A percentile compares a stretch with the other conserved stretches of the same genome.
Conservation (phyloP, 37 sponge, comb jelly and placozoan species). For the Geodia barretti region DNA sequence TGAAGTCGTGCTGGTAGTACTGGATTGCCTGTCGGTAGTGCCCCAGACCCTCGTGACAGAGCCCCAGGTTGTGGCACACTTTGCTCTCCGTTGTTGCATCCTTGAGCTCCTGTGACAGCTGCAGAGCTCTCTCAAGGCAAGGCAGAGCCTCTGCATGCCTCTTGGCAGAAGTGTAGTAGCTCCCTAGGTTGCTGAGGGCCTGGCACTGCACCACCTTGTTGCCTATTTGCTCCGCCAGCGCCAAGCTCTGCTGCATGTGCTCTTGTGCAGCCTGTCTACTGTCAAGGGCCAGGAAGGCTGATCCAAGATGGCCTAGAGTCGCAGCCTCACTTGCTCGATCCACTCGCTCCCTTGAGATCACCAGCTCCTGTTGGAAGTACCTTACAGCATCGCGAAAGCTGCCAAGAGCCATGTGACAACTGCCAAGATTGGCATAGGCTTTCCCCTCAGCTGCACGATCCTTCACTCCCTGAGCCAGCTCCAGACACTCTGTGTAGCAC, state of each 20-base stretch:
- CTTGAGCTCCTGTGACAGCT: slow-evolving; percentile 70
- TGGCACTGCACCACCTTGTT: slow-evolving; percentile 65
- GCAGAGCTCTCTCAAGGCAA: slow-evolving; percentile 56
- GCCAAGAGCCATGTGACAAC: slow-evolving; percentile 87
- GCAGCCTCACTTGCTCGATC: slow-evolving; percentile 66
- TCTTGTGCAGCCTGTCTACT: slow-evolving; percentile 62
- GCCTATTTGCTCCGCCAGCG: slow-evolving; percentile 69
- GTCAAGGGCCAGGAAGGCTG: slow-evolving; percentile 82
- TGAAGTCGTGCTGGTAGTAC: slow-evolving; percentile 81
- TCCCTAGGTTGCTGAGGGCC: slow-evolving; percentile 85
- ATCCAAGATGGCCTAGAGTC: slow-evolving; percentile 85
- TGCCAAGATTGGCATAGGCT: slow-evolving; percentile 88
- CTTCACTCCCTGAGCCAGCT: slow-evolving; percentile 57
- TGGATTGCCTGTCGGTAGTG: slow-evolving; percentile 83
- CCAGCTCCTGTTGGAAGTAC: slow-evolving; percentile 71
- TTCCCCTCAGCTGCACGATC: slow-evolving; percentile 83
- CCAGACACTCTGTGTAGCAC: slow-evolving; percentile 70
- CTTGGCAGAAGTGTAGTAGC: slow-evolving; percentile 56
- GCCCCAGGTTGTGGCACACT: slow-evolving; percentile 79
- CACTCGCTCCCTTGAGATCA: slow-evolving; percentile 54
- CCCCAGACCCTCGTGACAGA: slow-evolving; percentile 83
- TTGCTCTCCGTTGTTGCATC: slow-evolving; percentile 67
- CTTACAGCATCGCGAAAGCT: slow-evolving; percentile 83
- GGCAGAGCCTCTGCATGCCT: slow-evolving; percentile 61
- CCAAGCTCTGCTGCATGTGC: slow-evolving; percentile 66